Base-by-base conservation (phyloP, 2,888 invertebrate genomes). In the Morpho deidamia region DNA sequence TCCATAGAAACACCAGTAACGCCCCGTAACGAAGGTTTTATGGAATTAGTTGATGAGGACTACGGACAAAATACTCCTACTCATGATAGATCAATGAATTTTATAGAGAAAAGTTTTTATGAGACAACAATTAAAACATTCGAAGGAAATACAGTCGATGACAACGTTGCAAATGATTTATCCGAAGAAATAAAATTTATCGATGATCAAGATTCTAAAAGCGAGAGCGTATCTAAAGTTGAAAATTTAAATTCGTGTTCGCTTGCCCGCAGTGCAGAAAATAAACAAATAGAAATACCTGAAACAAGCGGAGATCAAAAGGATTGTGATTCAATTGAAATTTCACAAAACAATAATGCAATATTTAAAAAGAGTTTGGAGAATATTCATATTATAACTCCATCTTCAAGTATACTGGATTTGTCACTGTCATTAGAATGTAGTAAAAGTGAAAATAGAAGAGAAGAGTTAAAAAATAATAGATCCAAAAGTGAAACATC, bases 1-100 rank as follows among this genome's bases (percentile, higher is more conserved):
- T 92, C 93, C 11, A 87, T 94, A 4, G 95, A 94, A 65, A 92
- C 70, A 1, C 80, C 83, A 2, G 61, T 62, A 1, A 77, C 76
- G 1, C 83, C 78, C 1, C 74, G 69, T 39, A 87, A 85, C 60
- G 78, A 78, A 49, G 84, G 83, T 8, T 89, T 84, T 61, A 85
- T 89, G 84, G 86, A 86, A 55, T 70, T 87, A 7, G 84, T 87
- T 2, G 85, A 87, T 70, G 76, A 91, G 70, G 81, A 90, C 64
- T 72, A 79, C 71, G 72, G 89, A 72, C 60, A 61, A 2, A 81
- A 75, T 60, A 81, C 81, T 10, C 84, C 85, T 0, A 75, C 71
- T 42, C 85, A 90, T 61, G 86, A 89, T 60, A 79, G 90, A 23
- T 87, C 87, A 23, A 86, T 92, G 70, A 91, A 92, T 69, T 92